phyloP scores from a whole-genome alignment of 2,888 invertebrate species.

The Odontocolon sp. region DNA sequence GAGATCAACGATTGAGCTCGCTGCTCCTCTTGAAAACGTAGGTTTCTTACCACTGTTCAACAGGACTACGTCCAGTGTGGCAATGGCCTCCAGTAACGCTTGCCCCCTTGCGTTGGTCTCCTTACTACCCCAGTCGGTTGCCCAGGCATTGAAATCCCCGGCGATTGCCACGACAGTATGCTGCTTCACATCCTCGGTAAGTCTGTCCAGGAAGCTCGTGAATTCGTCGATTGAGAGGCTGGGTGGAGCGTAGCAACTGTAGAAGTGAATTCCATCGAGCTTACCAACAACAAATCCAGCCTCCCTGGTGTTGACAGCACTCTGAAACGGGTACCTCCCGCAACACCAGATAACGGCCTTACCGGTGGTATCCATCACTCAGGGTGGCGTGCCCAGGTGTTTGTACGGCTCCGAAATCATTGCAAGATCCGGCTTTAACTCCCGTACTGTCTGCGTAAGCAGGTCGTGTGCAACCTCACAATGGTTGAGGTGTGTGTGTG shows the following conservation, averaged over 20 bases:
- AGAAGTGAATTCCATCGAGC: constrained; percentile 44
- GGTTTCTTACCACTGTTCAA: constrained; percentile 56
- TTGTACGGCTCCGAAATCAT: constrained; percentile 56
- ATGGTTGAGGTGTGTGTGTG: constrained; percentile 47
- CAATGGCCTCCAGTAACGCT: constrained; percentile 54
- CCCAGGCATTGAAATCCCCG: constrained; percentile 61
- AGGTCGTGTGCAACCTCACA: constrained; percentile 54
- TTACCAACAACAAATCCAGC: constrained; percentile 53
- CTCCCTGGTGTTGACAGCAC: constrained; percentile 24
- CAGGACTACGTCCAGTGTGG: constrained; percentile 53
- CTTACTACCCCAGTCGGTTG: constrained; percentile 63
- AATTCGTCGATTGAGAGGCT: constrained; percentile 44
- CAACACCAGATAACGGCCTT: constrained; percentile 62
- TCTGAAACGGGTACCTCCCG: constrained; percentile 50
- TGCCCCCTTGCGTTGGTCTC: constrained; percentile 54
- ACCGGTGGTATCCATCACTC: constrained; percentile 56
- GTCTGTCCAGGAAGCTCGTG: constrained; percentile 46
- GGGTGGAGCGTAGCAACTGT: constrained; percentile 58
- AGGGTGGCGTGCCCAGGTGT: constrained; percentile 41
- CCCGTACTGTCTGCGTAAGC: constrained; percentile 56
- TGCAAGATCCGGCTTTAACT: constrained; percentile 42
- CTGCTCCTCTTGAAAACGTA: constrained; percentile 54
- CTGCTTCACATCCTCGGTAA: constrained; percentile 53
- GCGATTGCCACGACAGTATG: constrained; percentile 52
- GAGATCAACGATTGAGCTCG: constrained; percentile 62